Percentiles rank a stretch among this genome's conserved stretches.
phyloP scores from a whole-genome alignment of 1,140 invertebrate species.

The Eciton burchellii region DNA sequence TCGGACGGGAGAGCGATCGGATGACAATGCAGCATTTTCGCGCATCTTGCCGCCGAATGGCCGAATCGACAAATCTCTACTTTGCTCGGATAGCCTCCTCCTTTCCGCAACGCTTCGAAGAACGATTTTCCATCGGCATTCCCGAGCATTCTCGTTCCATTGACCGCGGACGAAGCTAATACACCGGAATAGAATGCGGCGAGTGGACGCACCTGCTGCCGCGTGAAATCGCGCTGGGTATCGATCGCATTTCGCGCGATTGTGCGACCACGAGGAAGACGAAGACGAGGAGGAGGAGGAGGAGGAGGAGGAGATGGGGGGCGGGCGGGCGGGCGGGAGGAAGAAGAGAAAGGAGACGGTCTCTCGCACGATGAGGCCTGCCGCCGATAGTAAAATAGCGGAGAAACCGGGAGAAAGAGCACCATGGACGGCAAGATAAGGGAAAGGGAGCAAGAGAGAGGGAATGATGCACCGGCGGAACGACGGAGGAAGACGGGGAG shows the following conservation, averaged over 20 bases:
- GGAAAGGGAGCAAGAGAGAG: neutral
- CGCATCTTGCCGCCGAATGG: no score
- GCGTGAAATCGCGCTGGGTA: neutral
- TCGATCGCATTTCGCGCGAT: conserved; percentile 12
- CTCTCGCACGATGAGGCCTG: neutral
- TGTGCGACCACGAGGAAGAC: no score
- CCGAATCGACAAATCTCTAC: no score
- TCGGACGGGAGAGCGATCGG: no score
- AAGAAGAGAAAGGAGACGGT: neutral
- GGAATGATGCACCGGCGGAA: conserved; percentile 11
- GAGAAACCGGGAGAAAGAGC: neutral
- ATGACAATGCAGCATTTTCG: no score
- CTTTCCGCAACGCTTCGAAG: no score
- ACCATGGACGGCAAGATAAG: neutral
- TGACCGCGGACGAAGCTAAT: neutral
- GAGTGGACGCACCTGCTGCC: conserved; percentile 29
- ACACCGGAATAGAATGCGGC: neutral
- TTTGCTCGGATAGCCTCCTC: no score
- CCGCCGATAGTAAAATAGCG: conserved; percentile 24
- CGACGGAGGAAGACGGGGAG: neutral
- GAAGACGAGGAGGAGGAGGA: neutral
- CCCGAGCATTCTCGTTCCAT: no score
- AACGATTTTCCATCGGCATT: no score
- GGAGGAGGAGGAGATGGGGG: no score
- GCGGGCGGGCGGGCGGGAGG: neutral